Percentiles rank a stretch among this genome's conserved stretches.
Evolutionary conservation across 2,113 vertebrate species (phyloP).

Genomic region (Vulpes lagopus): DNA sequence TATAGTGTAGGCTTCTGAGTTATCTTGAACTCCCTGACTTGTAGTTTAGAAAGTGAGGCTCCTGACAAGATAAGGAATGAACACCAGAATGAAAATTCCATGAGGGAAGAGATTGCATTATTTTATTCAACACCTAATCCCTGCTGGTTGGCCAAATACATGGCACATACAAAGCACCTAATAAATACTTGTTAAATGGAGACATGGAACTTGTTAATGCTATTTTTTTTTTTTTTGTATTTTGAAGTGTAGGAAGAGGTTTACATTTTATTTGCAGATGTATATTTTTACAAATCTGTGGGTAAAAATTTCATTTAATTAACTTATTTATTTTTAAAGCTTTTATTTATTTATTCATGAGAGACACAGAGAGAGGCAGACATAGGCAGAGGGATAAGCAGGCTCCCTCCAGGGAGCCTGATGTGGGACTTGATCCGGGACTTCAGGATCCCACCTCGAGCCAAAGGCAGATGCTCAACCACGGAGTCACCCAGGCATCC

Average conservation of each 20-base stretch:
- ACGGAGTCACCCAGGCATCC: too few relatives aligned
- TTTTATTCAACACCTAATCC: neutral
- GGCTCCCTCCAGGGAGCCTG: too few relatives aligned
- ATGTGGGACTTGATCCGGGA: too few relatives aligned
- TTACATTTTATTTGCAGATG: conserved; percentile 21
- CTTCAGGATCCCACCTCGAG: too few relatives aligned
- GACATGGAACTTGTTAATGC: neutral
- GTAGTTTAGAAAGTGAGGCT: conserved; percentile 17
- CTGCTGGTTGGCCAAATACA: neutral
- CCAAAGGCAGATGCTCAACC: too few relatives aligned
- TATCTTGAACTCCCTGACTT: neutral
- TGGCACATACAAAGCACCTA: neutral
- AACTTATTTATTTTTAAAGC: too few relatives aligned
- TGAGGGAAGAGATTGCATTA: neutral
- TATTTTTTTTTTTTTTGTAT: neutral
- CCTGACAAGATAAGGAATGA: neutral
- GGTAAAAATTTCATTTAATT: neutral
- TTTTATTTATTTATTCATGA: too few relatives aligned
- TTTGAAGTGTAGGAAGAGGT: neutral
- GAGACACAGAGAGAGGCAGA: too few relatives aligned
- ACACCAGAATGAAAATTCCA: neutral
- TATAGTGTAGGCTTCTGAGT: neutral
- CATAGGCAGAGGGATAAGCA: too few relatives aligned
- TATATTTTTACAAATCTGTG: neutral
- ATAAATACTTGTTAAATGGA: neutral